These are phyloP conservation scores for Rhynchotus rufescens DNA, from an alignment of 2,797 vertebrate species.

Conservation along the genomic window DNA sequence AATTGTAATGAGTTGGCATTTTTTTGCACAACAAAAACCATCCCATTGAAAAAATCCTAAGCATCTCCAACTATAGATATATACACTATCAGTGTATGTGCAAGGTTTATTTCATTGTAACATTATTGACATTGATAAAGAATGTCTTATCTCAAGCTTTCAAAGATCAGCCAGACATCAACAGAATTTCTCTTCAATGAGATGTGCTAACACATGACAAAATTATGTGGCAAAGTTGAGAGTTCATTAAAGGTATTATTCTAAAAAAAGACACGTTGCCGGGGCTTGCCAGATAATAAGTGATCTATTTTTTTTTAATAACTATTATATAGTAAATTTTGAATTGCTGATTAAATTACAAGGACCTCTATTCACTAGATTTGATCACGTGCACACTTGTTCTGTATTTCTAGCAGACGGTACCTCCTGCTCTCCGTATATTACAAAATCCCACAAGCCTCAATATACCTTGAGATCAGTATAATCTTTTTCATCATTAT, in stretches of 20 bases:
- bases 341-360: neutral
- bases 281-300: neutral
- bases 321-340: neutral
- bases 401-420: neutral
- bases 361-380: neutral
- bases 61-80: neutral
- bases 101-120: slow-evolving; percentile 7
- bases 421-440: neutral
- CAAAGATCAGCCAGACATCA: slow-evolving; percentile 50
- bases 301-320: neutral
- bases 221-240: neutral
- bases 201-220: neutral
- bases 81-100: neutral
- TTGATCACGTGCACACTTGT: neutral
- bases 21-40: neutral
- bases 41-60: neutral
- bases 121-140: slow-evolving; percentile 26
- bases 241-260: slow-evolving; percentile 31
- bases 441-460: neutral
- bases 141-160: slow-evolving; percentile 56
- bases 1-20: neutral
- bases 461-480: neutral
- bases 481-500: neutral
- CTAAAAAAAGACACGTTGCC: slow-evolving; percentile 3
- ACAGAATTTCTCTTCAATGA: slow-evolving; percentile 17